Percentiles rank a stretch among this genome's conserved stretches.
phyloP scores from a whole-genome alignment of 2,797 vertebrate species.

The Melanotaenia trifasciata region DNA sequence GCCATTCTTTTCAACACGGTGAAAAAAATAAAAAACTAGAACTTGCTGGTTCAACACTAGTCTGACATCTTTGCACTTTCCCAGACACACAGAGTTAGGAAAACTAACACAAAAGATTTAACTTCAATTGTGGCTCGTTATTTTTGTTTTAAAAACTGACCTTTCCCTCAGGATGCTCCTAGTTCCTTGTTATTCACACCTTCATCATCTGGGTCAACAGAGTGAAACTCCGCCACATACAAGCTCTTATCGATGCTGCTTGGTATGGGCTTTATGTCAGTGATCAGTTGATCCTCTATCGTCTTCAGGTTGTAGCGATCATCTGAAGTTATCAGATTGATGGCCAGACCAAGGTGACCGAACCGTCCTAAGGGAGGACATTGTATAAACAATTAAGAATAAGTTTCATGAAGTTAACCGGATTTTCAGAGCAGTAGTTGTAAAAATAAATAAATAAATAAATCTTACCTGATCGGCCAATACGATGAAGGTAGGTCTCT shows the following conservation, averaged over 20 bases:
- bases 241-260: constrained; percentile 83
- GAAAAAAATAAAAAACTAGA: neutral
- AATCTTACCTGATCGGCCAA: constrained; percentile 82
- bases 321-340: constrained; percentile 84
- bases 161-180: constrained; percentile 61
- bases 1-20: neutral
- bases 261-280: constrained; percentile 85
- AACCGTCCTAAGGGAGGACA: constrained; percentile 69
- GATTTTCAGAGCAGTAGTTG: neutral
- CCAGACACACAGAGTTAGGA: neutral
- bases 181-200: constrained; percentile 45
- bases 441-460: neutral
- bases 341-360: constrained; percentile 83
- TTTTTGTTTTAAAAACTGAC: constrained; percentile 39
- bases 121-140: neutral
- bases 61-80: neutral
- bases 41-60: neutral
- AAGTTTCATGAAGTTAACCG: neutral
- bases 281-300: constrained; percentile 83
- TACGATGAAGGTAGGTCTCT: constrained; percentile 85
- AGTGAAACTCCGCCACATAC: constrained; percentile 85
- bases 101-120: neutral
- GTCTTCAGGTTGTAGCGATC: constrained; percentile 84
- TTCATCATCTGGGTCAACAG: constrained; percentile 64
- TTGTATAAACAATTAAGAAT: too few species aligned